Base-by-base conservation (phyloP, 2,888 invertebrate genomes). In the Diadromus collaris region DNA sequence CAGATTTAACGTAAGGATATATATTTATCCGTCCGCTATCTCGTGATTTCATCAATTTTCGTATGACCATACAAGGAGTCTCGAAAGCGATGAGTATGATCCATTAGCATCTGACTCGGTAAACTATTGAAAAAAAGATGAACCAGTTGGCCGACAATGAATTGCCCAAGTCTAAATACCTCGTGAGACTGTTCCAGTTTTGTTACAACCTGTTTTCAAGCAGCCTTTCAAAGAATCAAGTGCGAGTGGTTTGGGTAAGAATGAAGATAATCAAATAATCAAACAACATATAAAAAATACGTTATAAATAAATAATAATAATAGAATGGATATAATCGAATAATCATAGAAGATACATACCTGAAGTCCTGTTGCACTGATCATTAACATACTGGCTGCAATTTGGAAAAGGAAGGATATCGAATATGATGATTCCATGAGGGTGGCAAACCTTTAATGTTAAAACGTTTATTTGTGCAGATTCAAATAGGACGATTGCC, bases 91-190 rank as follows among this genome's bases (percentile, higher is more conserved):
- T 54, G 24, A 61, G 80, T 78, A 21, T 80, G 75, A 41, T 83
- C 71, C 41, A 83, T 78, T 7, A 83, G 69, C 69, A 78, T 54
- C 29, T 83, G 80, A 27, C 81, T 74, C 9, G 78, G 79, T 67
- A 64, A 83, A 67, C 82, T 82, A 41, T 79, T 80, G 60, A 78
- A 78, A 44, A 80, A 80, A 27, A 83, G 80, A 65, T 83, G 79
- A 58, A 75, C 56, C 13, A 80, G 58, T 10, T 78, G 74, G 27
- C 77, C 79, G 5, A 78, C 7, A 21, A 80, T 71, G 19, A 81
- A 79, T 46, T 78, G 71, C 7, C 68, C 38, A 21, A 73, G 71
- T 56, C 77, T 78, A 7, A 81, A 58, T 4, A 54, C 60, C 58
- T 82, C 79, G 24, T 58, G 58, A 5, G 68, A 61, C 34, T 69